Evolutionary conservation across 2,888 invertebrate species (phyloP).

Genomic region (Kryphioiulus occultus): DNA sequence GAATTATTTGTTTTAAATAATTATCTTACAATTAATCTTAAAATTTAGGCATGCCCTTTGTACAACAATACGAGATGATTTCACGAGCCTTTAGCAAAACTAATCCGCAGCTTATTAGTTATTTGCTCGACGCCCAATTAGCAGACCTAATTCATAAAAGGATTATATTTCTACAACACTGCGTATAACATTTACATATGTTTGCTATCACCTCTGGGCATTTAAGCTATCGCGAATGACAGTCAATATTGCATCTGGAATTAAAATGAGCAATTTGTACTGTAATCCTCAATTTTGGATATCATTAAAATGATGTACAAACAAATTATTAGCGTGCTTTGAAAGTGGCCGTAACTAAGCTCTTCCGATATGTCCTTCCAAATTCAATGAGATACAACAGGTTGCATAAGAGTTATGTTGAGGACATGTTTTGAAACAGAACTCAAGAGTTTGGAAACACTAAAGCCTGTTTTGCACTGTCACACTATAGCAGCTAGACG

Average conservation of each 20-base stretch:
- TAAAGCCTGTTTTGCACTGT: too few relatives aligned
- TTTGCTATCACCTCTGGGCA: background rate
- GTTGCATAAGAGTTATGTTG: too few relatives aligned
- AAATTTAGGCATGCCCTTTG: background rate
- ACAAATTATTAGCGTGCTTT: too few relatives aligned
- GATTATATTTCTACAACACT: background rate
- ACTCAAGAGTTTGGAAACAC: too few relatives aligned
- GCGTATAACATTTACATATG: background rate
- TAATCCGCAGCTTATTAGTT: slow-evolving; percentile 7
- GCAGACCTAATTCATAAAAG: background rate
- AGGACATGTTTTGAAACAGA: too few relatives aligned
- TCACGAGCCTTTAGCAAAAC: background rate
- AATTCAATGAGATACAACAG: too few relatives aligned
- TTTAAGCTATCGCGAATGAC: background rate
- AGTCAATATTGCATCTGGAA: background rate
- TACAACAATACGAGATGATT: background rate
- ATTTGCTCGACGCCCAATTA: background rate
- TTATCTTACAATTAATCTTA: too few relatives aligned
- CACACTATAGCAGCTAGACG: too few relatives aligned
- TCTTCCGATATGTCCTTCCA: too few relatives aligned
- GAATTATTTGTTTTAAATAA: too few relatives aligned
- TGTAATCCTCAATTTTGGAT: background rate
- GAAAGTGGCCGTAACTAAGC: too few relatives aligned
- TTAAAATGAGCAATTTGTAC: background rate
- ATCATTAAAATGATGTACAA: background rate